These are phyloP conservation scores for Pyrocephalus nanus DNA, from an alignment of 2,797 vertebrate species.

Conservation along the genomic window DNA sequence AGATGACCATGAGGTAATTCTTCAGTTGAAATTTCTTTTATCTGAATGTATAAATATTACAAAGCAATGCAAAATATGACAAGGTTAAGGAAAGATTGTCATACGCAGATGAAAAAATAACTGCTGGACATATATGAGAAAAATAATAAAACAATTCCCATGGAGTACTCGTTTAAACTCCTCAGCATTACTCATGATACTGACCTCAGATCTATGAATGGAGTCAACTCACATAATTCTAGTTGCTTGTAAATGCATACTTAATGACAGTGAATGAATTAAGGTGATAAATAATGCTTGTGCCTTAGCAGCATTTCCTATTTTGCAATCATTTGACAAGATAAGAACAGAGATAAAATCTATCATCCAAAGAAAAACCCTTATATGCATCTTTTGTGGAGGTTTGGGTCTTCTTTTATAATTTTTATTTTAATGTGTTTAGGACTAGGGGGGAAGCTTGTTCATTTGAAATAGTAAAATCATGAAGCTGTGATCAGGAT, in stretches of 20 bases:
- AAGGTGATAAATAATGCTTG: neutral
- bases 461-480: neutral
- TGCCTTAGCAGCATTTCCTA: neutral
- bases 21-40: neutral
- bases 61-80: neutral
- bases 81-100: neutral
- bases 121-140: neutral
- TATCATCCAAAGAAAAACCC: neutral
- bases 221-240: neutral
- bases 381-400: neutral
- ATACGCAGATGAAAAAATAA: neutral
- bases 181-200: neutral
- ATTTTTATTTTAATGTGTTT: neutral
- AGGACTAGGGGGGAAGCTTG: fast-evolving
- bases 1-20: neutral
- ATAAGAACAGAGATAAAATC: neutral
- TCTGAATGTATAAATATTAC: neutral
- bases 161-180: neutral
- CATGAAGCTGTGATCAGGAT: neutral
- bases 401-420: fast-evolving
- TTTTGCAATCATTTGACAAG: neutral
- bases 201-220: neutral
- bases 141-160: neutral
- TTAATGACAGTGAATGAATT: neutral
- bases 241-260: neutral